Percentiles rank a stretch among this genome's conserved stretches.
phyloP scores from a whole-genome alignment of 2,113 vertebrate genomes.

The Cricetomys ansorgei region DNA sequence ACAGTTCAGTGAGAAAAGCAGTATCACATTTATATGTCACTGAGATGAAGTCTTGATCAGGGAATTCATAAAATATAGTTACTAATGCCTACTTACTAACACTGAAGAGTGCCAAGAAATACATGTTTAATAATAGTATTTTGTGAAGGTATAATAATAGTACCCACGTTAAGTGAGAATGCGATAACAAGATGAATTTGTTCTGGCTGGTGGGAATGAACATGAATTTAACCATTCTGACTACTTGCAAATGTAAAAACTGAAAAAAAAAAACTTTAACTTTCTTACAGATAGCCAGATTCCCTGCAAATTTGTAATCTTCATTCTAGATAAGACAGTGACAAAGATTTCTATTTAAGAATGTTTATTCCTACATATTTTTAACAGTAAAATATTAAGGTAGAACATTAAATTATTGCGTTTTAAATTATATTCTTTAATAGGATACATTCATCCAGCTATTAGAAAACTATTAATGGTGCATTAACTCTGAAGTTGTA shows the following conservation, averaged over 20 bases:
- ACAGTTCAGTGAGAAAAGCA: background rate
- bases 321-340: background rate
- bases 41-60: background rate
- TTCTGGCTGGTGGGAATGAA: background rate
- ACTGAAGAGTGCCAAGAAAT: background rate
- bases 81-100: no score
- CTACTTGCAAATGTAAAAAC: background rate
- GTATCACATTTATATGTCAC: background rate
- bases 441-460: background rate
- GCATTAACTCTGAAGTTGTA: background rate
- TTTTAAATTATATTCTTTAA: background rate
- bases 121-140: background rate
- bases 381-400: constrained; percentile 19
- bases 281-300: background rate
- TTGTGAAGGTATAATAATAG: constrained; percentile 3
- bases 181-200: constrained; percentile 22
- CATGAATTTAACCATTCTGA: background rate
- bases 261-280: constrained; percentile 40
- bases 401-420: background rate
- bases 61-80: constrained; percentile 19
- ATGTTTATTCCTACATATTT: constrained; percentile 39
- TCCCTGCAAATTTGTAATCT: background rate
- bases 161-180: background rate
- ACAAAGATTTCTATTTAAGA: constrained; percentile 33
- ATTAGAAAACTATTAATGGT: background rate